These are phyloP conservation scores for Neosilurus hyrtlii DNA, from an alignment of 2,797 vertebrate species.

Conservation along the genomic window DNA sequence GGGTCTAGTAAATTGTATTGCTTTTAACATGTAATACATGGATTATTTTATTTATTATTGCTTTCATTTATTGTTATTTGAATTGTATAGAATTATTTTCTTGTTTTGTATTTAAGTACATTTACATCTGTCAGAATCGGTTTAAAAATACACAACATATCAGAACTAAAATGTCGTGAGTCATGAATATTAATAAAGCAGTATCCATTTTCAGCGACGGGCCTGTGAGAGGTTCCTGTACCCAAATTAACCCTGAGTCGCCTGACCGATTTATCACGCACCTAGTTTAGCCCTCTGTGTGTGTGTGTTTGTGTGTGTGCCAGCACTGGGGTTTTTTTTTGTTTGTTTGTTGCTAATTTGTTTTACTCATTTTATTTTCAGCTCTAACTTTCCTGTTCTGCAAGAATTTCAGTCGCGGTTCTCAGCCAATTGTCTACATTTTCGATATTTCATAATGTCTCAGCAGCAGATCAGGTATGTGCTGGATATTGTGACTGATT, in stretches of 20 bases:
- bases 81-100: too few species aligned
- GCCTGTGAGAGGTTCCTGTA: neutral
- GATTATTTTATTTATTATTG: too few species aligned
- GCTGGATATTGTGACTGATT: neutral
- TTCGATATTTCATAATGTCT: conserved; percentile 68
- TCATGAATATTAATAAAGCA: neutral
- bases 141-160: too few species aligned
- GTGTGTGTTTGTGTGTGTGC: neutral
- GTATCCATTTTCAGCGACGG: neutral
- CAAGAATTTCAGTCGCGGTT: neutral
- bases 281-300: conserved; percentile 2
- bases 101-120: too few species aligned
- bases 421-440: conserved; percentile 7
- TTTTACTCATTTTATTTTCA: neutral
- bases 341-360: neutral
- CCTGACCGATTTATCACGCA: neutral
- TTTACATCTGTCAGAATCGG: neutral
- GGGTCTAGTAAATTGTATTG: too few species aligned
- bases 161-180: neutral
- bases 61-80: too few species aligned
- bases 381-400: neutral
- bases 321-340: too few species aligned
- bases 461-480: conserved; percentile 75
- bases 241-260: neutral
- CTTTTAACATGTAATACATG: too few species aligned